phyloP scores from a whole-genome alignment of 1,140 invertebrate species.

The Drosophila mayri region DNA sequence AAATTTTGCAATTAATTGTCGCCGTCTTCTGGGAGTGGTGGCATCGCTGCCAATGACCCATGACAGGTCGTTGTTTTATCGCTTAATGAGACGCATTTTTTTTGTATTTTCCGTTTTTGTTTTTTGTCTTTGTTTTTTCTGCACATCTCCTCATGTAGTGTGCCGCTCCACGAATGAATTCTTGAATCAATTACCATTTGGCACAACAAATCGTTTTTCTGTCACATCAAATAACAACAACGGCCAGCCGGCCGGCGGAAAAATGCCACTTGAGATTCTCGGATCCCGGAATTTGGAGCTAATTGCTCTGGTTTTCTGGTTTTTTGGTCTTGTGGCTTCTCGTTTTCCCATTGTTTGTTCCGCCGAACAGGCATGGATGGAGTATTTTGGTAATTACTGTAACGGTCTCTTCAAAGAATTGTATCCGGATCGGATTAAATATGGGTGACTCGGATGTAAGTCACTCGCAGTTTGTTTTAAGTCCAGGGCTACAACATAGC shows the following conservation, averaged over 20 bases:
- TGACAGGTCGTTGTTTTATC: conserved; percentile 65
- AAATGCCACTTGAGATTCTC: conserved; percentile 48
- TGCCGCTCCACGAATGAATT: conserved; percentile 71
- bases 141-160: neutral
- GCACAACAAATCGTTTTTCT: conserved; percentile 82
- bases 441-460: no score
- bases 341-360: conserved; percentile 2
- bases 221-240: conserved; percentile 70
- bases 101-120: neutral
- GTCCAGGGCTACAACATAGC: no score
- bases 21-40: conserved; percentile 18
- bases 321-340: neutral
- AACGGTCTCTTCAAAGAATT: conserved; percentile 26
- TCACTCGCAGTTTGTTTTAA: no score
- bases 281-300: conserved; percentile 38
- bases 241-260: conserved; percentile 14
- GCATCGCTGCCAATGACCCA: conserved; percentile 68
- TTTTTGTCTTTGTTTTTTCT: no score
- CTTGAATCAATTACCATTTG: conserved; percentile 83
- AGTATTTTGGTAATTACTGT: conserved; percentile 46
- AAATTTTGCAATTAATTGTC: conserved; percentile 57
- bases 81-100: conserved; percentile 63
- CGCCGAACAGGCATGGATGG: conserved; percentile 27
- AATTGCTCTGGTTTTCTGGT: conserved; percentile 41
- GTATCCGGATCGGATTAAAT: neutral